Evolutionary conservation across 2,113 vertebrate species (phyloP).

Genomic region (Lophotis ruficrista): DNA sequence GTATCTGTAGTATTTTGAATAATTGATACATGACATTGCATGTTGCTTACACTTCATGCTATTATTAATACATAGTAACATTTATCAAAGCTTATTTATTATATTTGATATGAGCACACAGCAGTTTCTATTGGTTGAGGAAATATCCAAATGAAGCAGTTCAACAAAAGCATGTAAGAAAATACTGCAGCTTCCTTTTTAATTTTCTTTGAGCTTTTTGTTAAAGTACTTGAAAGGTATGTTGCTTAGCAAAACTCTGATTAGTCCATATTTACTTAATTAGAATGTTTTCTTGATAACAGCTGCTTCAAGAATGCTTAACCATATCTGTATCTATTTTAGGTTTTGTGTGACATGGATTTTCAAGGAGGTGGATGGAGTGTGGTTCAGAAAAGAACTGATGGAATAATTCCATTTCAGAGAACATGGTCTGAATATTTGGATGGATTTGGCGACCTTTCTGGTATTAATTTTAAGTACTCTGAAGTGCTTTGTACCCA

Average conservation of each 20-base stretch:
- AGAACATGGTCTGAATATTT: slow-evolving; percentile 86
- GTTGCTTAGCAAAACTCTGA: not conserved
- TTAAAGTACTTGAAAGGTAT: not conserved
- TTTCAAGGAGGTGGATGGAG: slow-evolving; percentile 94
- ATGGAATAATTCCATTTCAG: slow-evolving; percentile 85
- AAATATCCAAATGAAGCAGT: not conserved
- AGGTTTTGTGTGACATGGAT: slow-evolving; percentile 97
- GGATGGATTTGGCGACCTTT: slow-evolving; percentile 89
- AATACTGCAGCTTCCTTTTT: not conserved
- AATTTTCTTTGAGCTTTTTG: not conserved
- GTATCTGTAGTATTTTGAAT: not conserved
- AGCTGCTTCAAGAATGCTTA: not conserved
- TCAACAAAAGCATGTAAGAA: not conserved
- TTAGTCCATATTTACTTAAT: not conserved
- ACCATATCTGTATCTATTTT: not conserved
- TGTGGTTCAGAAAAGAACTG: slow-evolving; percentile 86
- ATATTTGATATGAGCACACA: not conserved
- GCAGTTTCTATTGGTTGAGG: not conserved
- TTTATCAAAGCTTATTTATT: not conserved
- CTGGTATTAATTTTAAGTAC: slow-evolving; percentile 76
- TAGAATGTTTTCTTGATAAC: not conserved
- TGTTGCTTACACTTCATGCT: not conserved
- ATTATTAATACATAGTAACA: not conserved
- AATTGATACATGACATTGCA: not conserved
- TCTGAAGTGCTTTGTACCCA: not conserved